Evolutionary conservation across 2,113 vertebrate species (phyloP), one percentile per base, ranked within the genome.

Genomic region (Crotalus viridis): DNA sequence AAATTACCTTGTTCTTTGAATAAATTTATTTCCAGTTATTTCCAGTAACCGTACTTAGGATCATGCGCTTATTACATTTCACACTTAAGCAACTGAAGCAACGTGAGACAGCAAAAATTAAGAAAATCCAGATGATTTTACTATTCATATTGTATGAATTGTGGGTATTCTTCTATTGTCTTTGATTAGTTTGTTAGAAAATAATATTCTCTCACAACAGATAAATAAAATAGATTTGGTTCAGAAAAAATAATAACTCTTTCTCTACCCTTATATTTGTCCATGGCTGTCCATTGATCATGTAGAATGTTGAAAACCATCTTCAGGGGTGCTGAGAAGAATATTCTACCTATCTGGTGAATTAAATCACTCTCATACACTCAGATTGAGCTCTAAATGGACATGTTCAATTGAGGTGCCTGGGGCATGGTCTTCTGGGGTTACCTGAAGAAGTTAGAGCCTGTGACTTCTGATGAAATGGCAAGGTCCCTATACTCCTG

Each of bases 1-100:
- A 64, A 87, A 91, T 87, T 87, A 87, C 21, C 85, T 61, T 91
- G 91, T 51, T 91, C 46, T 46, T 74, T 92, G 17, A 91, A 39
- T 59, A 88, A 21, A 88, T 88, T 52, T 69, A 39, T 13, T 87
- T 91, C 10, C 46, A 26, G 7, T 56, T 85, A 28, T 56, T 28
- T 57, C 54, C 39, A 91, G 43, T 52, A 87, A 91, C 43, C 43
- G 48, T 61, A 43, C 85, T 59, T 85, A 55, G 54, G 33, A 85
- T 85, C 12, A 10, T 57, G 43, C n/a, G 10, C 12, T 33, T 88
- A 57, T 12, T n/a, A 52, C 28, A 64, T 52, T 87, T 87, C 19
- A 51, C 10, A 33, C 17, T 46, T 52, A 17, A 24, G 21, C 64
- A 51, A 13, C 51, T 26, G 33, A 91, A 56, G 43, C 90, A 12